phyloP scores from a whole-genome alignment of 2,888 invertebrate species.

The Tetranychus piercei region DNA sequence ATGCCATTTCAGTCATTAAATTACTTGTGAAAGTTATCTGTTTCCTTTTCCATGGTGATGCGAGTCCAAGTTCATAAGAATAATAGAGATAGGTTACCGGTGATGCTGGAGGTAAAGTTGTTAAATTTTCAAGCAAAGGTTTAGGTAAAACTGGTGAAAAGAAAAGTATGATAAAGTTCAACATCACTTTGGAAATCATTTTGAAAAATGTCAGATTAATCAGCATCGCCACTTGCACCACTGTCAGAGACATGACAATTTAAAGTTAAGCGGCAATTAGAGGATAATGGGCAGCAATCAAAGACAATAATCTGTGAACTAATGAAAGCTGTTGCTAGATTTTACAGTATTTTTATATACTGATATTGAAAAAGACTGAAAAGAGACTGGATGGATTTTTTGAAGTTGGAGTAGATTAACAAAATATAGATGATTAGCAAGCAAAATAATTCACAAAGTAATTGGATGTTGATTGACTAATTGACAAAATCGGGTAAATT shows the following conservation, averaged over 20 bases:
- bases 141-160: neutral
- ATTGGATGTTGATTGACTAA: too few species aligned
- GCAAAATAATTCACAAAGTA: too few species aligned
- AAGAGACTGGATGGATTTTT: too few species aligned
- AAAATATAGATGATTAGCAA: too few species aligned
- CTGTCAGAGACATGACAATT: neutral
- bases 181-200: neutral
- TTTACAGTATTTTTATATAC: too few species aligned
- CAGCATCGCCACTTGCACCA: neutral
- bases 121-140: neutral
- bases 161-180: neutral
- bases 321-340: too few species aligned
- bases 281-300: too few species aligned
- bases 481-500: too few species aligned
- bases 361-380: too few species aligned
- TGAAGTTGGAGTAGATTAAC: too few species aligned
- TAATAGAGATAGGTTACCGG: neutral
- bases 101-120: neutral
- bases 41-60: neutral
- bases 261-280: too few species aligned
- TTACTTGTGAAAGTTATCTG: neutral
- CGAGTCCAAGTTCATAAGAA: neutral
- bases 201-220: neutral
- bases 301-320: too few species aligned
- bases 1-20: neutral